Base-by-base conservation (phyloP, 1,140 invertebrate species). In the Drosophila ogumai region DNA sequence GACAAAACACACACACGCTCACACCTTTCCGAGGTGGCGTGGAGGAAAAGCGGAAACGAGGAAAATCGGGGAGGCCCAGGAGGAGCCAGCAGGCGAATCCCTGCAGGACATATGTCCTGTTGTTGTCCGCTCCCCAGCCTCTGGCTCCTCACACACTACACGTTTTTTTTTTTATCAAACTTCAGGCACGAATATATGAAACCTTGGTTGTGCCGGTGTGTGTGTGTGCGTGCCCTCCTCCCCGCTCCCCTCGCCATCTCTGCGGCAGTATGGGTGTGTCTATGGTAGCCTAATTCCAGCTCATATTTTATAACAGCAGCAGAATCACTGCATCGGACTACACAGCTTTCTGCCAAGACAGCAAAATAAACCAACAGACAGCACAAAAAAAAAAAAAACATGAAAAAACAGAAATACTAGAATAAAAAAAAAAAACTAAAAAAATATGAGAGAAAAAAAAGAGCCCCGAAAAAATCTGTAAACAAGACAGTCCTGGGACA, bases 301-400 rank as follows among this genome's bases (percentile, higher is more conserved):
- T 87, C 82, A 86, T 87, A 87, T 87, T 90, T 84, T 81, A 90
- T 72, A 84, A 84, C 76, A 84, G 82, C 81, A 88, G 82, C 85
- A 84, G 82, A 90, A 88, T 88, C 85, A 88, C 80, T 84, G 80
- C 79, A 86, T 65, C 66, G 76, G 82, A 87, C 75, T 69, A 80
- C 74, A 64, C 59, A 57, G 57, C 75, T 77, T 75, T 59, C 54
- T 77, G 73, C 74, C 63, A 63, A 56, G 59, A 56, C 81, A 75
- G 64, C 61, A 77, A 63, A 63, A 67, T 44, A 71, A 59, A 47
- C 67, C 40, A 41, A 61, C 49, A 64, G 56, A 36, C 49, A 58
- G 41, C 43, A 55, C 46, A 40, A 43, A 47, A 32, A 22, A 34
- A 47, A 32, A 22, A 34, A 40, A 19, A 6, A n/a, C 34, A 31